Evolutionary conservation across 2,113 vertebrate species (phyloP).

Genomic region (Chloropsis cyanopogon): DNA sequence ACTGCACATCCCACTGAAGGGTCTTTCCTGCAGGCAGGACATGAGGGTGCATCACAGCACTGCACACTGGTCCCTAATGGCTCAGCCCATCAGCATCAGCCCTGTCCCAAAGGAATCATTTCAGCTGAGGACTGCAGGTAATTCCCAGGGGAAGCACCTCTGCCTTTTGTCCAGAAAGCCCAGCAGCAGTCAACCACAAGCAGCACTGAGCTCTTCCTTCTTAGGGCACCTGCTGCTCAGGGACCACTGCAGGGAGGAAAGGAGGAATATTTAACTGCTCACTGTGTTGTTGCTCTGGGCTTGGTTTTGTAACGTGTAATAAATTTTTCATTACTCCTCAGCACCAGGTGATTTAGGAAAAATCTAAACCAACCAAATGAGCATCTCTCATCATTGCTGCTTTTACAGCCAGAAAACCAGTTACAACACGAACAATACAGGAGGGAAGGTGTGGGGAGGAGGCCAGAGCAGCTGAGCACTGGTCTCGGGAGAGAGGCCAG

Average conservation of each 20-base stretch:
- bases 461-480: rapidly evolving
- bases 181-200: background rate
- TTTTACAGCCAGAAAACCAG: background rate
- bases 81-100: background rate
- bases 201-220: background rate
- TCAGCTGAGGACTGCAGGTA: background rate
- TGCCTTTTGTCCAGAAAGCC: background rate
- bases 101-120: rapidly evolving
- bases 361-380: constrained; percentile 1
- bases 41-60: rapidly evolving
- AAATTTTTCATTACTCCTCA: constrained; percentile 63
- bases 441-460: background rate
- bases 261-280: constrained; percentile 38
- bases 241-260: background rate
- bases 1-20: background rate
- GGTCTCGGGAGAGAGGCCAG: background rate
- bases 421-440: rapidly evolving
- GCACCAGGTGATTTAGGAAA: constrained; percentile 43
- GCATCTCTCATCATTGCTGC: background rate
- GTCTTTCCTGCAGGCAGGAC: background rate
- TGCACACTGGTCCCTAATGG: background rate
- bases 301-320: constrained; percentile 57
- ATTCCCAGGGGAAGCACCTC: background rate
- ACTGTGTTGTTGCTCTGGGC: background rate
- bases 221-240: background rate